Percentiles rank a stretch among this genome's conserved stretches.
These are phyloP conservation scores for Andrena minutula DNA, from an alignment of 2,888 invertebrate species.

Conservation along the genomic window DNA sequence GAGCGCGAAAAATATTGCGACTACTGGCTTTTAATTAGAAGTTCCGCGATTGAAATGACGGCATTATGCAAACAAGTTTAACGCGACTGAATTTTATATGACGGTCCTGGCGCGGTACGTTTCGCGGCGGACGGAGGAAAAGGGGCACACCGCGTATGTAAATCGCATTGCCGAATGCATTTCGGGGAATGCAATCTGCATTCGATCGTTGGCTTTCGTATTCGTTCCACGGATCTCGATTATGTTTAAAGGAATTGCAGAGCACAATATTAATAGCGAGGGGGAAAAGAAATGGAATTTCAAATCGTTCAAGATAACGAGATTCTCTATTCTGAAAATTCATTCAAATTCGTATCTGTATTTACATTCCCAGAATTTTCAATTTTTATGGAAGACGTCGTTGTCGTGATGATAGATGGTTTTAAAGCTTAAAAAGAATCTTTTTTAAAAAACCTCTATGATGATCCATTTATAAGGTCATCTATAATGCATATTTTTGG, in stretches of 20 bases:
- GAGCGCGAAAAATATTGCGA: not conserved
- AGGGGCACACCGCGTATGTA: conserved; percentile 1
- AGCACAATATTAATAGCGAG: not conserved
- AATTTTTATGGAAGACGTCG: no score
- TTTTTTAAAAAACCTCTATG: no score
- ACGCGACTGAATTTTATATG: conserved; percentile 8
- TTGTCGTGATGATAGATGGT: no score
- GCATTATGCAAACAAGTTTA: conserved; percentile 37
- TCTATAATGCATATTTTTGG: no score
- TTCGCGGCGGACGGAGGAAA: not conserved
- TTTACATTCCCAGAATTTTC: not conserved
- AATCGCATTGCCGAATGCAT: conserved; percentile 13
- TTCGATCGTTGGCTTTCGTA: conserved; percentile 1
- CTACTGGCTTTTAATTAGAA: conserved; percentile 32
- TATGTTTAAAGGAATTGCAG: conserved; percentile 3
- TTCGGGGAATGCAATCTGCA: conserved; percentile 14
- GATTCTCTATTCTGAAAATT: not conserved
- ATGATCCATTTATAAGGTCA: no score
- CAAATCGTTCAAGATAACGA: not conserved
- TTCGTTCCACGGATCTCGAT: conserved; percentile 6
- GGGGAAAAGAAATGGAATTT: not conserved
- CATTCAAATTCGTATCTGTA: not conserved
- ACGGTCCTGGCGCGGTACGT: not conserved
- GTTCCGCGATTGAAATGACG: conserved; percentile 14
- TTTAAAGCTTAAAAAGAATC: no score